These are phyloP conservation scores for Apostichopus leukothele DNA, from an alignment of 53 echinoderm and acorn worm genomes.

Conservation along the genomic window DNA sequence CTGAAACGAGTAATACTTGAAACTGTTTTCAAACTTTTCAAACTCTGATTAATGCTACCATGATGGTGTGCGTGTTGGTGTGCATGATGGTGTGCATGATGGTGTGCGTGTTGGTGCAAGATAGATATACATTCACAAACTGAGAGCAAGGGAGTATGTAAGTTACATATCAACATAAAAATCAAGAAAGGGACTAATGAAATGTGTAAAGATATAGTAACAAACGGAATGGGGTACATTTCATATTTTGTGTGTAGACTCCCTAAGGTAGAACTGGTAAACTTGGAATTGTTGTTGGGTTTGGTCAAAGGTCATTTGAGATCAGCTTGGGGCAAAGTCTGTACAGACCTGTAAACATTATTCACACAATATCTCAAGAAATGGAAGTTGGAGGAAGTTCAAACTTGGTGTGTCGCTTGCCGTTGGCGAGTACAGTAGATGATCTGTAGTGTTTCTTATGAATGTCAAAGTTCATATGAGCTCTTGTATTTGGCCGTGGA, in stretches of 20 bases:
- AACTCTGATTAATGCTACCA: too few relatives aligned
- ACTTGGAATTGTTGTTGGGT: not conserved
- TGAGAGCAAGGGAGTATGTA: not conserved
- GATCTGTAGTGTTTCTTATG: not conserved
- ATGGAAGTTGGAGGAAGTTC: not conserved
- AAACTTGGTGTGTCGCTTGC: not conserved
- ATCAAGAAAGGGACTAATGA: not conserved
- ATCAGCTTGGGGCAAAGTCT: not conserved
- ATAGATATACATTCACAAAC: not conserved
- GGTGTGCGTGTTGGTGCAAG: too few relatives aligned
- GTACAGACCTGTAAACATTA: not conserved
- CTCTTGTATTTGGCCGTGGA: too few relatives aligned
- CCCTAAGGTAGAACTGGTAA: not conserved
- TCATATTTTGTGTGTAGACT: not conserved
- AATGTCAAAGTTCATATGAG: not conserved
- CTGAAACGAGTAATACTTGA: too few relatives aligned
- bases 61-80: too few relatives aligned
- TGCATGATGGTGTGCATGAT: too few relatives aligned
- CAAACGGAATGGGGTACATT: not conserved
- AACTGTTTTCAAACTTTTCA: too few relatives aligned
- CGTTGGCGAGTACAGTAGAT: not conserved
- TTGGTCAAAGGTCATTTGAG: not conserved
- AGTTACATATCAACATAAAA: not conserved
- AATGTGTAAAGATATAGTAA: not conserved
- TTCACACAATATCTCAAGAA: not conserved